Conservation (phyloP, 2,888 invertebrate species). For the Cryptus viduatorius region DNA sequence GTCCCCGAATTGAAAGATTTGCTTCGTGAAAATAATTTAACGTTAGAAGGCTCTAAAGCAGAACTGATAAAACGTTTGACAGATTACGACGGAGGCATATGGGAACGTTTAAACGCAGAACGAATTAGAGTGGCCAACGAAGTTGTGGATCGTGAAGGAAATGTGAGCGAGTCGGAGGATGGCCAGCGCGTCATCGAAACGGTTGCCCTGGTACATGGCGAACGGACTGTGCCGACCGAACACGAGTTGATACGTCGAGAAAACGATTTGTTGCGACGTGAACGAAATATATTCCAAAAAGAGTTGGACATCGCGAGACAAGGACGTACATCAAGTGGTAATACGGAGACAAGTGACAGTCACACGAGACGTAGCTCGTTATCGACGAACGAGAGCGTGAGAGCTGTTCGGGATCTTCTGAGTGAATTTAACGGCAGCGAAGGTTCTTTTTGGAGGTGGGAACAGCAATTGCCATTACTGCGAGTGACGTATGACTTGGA, state of each 20-base stretch:
- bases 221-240: neutral
- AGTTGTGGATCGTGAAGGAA: neutral
- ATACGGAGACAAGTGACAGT: slow-evolving; percentile 9
- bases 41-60: slow-evolving; percentile 10
- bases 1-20: slow-evolving; percentile 41
- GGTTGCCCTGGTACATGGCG: neutral
- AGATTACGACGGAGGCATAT: slow-evolving; percentile 33
- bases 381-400: slow-evolving; percentile 50
- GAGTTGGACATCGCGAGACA: slow-evolving; percentile 28
- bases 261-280: slow-evolving; percentile 21
- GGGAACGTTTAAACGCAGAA: slow-evolving; percentile 1
- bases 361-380: slow-evolving; percentile 15
- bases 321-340: slow-evolving; percentile 17
- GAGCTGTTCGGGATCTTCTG: slow-evolving; percentile 54
- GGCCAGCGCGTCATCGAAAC: neutral
- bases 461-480: slow-evolving; percentile 52
- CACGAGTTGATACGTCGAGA: slow-evolving; percentile 24
- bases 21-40: slow-evolving; percentile 45
- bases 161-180: neutral
- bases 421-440: slow-evolving; percentile 56
- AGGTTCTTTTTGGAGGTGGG: slow-evolving; percentile 50
- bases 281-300: slow-evolving; percentile 8
- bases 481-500: slow-evolving; percentile 52
- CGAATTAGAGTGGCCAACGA: neutral
- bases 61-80: slow-evolving; percentile 40